phyloP scores from a whole-genome alignment of 2,888 invertebrate species.

The Sussaba pulchella region DNA sequence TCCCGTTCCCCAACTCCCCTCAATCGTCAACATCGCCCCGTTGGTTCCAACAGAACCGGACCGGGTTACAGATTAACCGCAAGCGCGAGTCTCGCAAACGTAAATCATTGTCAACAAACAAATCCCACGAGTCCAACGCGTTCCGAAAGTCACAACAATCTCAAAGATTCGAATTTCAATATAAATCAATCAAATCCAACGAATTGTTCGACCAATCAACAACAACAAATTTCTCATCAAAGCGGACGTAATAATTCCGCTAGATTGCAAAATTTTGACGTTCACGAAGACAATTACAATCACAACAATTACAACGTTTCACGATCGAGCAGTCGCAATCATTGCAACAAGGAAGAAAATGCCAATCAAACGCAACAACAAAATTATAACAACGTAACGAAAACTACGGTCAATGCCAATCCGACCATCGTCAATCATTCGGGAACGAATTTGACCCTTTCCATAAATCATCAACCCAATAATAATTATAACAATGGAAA shows the following conservation, averaged over 20 bases:
- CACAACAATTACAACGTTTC: constrained; percentile 81
- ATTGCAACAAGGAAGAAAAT: constrained; percentile 82
- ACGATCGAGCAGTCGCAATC: constrained; percentile 80
- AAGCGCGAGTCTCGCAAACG: constrained; percentile 82
- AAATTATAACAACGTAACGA: constrained; percentile 81
- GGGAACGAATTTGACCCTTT: constrained; percentile 78
- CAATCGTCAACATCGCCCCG: constrained; percentile 76
- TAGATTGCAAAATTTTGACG: constrained; percentile 79
- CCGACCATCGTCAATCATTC: constrained; percentile 75
- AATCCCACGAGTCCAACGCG: constrained; percentile 81
- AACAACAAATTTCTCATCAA: constrained; percentile 74
- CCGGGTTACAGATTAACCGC: constrained; percentile 78
- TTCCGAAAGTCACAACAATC: constrained; percentile 82
- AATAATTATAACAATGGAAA: constrained; percentile 79
- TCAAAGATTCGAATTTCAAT: constrained; percentile 83
- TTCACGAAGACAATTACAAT: constrained; percentile 81
- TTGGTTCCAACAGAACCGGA: constrained; percentile 71
- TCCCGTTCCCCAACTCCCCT: constrained; percentile 82
- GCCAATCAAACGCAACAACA: constrained; percentile 81
- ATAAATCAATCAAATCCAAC: constrained; percentile 75
- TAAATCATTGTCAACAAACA: constrained; percentile 81
- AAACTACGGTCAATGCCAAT: constrained; percentile 83
- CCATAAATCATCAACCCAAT: constrained; percentile 81
- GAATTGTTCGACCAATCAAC: constrained; percentile 57
- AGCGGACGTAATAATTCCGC: constrained; percentile 72